Evolutionary conservation across 2,797 vertebrate genomes (phyloP).

Genomic region (Eulemur rubriventer): DNA sequence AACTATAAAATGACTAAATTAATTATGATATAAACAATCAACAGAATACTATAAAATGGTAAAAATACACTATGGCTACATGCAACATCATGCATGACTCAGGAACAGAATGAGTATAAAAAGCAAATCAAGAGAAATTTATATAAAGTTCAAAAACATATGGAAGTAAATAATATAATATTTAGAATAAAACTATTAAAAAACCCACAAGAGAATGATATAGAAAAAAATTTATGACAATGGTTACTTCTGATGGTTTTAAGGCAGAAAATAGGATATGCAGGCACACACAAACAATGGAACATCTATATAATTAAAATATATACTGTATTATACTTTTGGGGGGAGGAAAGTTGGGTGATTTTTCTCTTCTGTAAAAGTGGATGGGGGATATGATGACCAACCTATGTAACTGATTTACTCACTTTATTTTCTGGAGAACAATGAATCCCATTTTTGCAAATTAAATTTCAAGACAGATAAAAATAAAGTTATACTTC

Average conservation of each 20-base stretch:
- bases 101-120: background rate
- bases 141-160: background rate
- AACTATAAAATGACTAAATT: constrained; percentile 11
- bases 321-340: background rate
- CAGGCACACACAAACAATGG: background rate
- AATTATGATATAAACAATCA: background rate
- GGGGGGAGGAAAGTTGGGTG: background rate
- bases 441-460: background rate
- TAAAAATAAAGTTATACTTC: constrained; percentile 7
- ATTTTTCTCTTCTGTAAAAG: background rate
- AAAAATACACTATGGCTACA: background rate
- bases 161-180: background rate
- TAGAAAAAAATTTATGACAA: background rate
- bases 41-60: background rate
- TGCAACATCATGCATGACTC: background rate
- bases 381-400: background rate
- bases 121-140: background rate
- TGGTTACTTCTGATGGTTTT: background rate
- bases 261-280: background rate
- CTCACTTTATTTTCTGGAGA: background rate
- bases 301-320: constrained; percentile 27
- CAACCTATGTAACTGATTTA: background rate
- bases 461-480: constrained; percentile 54
- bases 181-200: constrained; percentile 4
- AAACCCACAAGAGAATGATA: background rate